A percentile compares a stretch with the other conserved stretches of the same genome.
Conservation (phyloP, 2,113 vertebrate species). For the Aspiorhynchus laticeps region DNA sequence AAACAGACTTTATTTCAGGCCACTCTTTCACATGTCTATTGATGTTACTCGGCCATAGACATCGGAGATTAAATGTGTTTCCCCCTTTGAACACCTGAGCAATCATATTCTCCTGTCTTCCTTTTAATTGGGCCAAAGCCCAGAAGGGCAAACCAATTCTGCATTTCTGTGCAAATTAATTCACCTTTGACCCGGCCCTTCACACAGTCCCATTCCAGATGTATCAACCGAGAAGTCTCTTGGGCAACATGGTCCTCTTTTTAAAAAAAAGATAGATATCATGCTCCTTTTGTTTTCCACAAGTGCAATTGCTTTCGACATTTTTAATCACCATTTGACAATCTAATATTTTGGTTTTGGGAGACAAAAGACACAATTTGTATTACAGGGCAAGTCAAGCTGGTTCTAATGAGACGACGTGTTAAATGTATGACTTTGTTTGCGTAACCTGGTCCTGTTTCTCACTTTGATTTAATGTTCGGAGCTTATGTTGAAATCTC, state of each 20-base stretch:
- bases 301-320: background rate
- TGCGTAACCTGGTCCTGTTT: conserved; percentile 20
- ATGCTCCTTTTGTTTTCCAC: background rate
- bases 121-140: conserved; percentile 60
- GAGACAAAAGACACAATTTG: conserved; percentile 5
- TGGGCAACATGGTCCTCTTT: conserved; percentile 2
- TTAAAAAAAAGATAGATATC: background rate
- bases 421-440: conserved; percentile 43
- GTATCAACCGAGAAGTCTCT: background rate
- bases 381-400: background rate
- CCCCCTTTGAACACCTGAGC: conserved; percentile 58
- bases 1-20: background rate
- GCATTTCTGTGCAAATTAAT: conserved; percentile 35
- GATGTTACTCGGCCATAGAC: conserved; percentile 12
- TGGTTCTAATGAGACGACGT: conserved; percentile 42
- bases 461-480: conserved; percentile 41
- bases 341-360: background rate
- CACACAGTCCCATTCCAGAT: background rate
- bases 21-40: conserved; percentile 22
- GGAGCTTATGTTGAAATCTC: conserved; percentile 29
- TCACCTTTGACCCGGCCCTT: conserved; percentile 41
- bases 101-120: conserved; percentile 61
- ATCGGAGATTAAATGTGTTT: conserved; percentile 57
- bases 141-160: conserved; percentile 28
- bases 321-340: conserved; percentile 13